Conservation (phyloP, 2,113 vertebrate species). For the Alectura lathami region DNA sequence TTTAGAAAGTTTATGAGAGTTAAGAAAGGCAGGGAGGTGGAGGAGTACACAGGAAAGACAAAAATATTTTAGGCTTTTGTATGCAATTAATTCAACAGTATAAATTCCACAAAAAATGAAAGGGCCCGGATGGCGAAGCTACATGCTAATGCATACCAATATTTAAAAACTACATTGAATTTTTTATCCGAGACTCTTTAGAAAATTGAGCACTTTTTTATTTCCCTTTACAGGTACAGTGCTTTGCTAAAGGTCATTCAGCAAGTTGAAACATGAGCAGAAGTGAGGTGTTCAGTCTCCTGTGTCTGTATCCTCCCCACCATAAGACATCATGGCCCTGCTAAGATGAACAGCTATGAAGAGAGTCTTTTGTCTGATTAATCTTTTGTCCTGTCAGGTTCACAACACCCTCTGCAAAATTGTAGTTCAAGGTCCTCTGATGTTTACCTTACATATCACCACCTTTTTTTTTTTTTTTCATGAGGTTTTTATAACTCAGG, state of each 20-base stretch:
- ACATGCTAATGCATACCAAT: background rate
- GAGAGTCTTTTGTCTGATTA: slow-evolving; percentile 56
- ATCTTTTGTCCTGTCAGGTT: slow-evolving; percentile 57
- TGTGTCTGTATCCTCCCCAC: background rate
- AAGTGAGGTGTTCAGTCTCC: background rate
- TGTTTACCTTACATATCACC: slow-evolving; percentile 61
- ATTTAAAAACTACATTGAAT: slow-evolving; percentile 3
- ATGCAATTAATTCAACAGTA: slow-evolving; percentile 16
- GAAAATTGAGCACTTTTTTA: background rate
- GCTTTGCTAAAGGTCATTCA: slow-evolving; percentile 51
- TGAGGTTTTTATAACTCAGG: slow-evolving; percentile 65
- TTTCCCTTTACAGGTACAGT: background rate
- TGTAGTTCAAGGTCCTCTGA: slow-evolving; percentile 58
- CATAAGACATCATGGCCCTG: background rate
- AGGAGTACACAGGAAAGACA: slow-evolving; percentile 32
- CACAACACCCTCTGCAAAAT: slow-evolving; percentile 36
- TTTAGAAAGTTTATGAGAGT: slow-evolving; percentile 63
- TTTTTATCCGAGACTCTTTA: background rate
- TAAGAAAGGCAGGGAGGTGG: slow-evolving; percentile 16
- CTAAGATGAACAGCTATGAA: slow-evolving; percentile 13
- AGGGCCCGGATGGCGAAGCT: background rate
- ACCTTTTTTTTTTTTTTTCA: slow-evolving; percentile 34
- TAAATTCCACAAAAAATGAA: background rate
- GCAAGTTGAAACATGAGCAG: slow-evolving; percentile 43
- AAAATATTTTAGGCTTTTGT: slow-evolving; percentile 60